Conservation (phyloP, 2,113 vertebrate genomes). For the Atlantisia rogersi region DNA sequence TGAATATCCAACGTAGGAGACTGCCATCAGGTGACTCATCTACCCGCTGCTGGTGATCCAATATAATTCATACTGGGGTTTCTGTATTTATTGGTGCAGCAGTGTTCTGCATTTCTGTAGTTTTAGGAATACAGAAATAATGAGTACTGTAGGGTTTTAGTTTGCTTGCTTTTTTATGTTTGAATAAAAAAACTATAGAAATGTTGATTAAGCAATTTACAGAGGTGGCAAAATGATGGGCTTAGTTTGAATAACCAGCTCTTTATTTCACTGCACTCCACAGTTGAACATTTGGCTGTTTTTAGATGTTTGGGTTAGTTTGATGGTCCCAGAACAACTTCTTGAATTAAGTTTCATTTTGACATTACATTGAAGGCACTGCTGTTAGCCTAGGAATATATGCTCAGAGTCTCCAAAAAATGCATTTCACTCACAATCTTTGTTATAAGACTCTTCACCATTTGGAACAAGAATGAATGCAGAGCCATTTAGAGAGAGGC, state of each 20-base stretch:
- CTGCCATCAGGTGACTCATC: neutral
- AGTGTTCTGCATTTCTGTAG: neutral
- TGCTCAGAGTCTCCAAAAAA: neutral
- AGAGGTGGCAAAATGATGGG: neutral
- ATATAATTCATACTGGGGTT: neutral
- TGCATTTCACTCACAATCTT: neutral
- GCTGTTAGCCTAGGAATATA: neutral
- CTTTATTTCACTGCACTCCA: neutral
- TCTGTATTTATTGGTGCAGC: neutral
- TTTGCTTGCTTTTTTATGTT: neutral
- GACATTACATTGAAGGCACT: neutral
- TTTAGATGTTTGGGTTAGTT: neutral
- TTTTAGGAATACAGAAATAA: neutral
- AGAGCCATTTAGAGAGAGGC: neutral
- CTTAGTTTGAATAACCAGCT: neutral
- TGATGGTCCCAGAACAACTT: neutral
- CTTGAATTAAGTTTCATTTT: neutral
- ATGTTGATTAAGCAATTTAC: constrained; percentile 9
- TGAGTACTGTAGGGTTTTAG: neutral
- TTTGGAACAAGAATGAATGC: neutral
- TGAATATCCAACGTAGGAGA: neutral
- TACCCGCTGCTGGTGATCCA: neutral
- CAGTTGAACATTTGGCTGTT: neutral
- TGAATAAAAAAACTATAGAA: neutral
- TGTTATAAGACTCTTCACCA: neutral